These are phyloP conservation scores for Neoarius graeffei DNA, from an alignment of 2,113 vertebrate genomes.

Conservation along the genomic window DNA sequence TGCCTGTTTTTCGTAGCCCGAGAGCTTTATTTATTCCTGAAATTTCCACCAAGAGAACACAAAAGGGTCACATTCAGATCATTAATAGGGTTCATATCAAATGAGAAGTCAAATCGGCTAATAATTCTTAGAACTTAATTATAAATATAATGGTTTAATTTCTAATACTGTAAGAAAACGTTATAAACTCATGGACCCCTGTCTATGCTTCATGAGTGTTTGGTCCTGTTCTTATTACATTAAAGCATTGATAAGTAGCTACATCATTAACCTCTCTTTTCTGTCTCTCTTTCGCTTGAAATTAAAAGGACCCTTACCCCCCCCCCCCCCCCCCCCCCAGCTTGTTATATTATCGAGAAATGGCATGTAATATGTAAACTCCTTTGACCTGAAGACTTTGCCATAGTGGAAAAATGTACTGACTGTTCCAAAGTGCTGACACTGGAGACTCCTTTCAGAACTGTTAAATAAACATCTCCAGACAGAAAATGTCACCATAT, in stretches of 20 bases:
- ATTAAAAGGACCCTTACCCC: no score
- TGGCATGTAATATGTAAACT: background rate
- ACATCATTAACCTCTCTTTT: background rate
- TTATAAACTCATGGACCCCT: background rate
- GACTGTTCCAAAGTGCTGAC: background rate
- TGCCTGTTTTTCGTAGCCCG: background rate
- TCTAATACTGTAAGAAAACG: background rate
- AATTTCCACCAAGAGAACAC: no score
- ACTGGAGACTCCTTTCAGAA: background rate
- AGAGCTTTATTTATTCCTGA: background rate
- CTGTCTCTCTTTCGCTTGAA: background rate
- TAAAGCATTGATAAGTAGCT: background rate
- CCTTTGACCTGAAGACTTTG: background rate
- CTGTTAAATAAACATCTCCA: background rate
- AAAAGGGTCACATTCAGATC: no score
- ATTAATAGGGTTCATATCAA: background rate
- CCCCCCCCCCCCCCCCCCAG: no score
- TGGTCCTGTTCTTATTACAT: background rate
- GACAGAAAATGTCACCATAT: background rate
- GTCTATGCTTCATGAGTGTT: background rate
- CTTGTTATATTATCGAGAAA: background rate
- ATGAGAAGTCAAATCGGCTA: background rate
- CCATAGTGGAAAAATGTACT: background rate
- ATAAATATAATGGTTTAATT: background rate
- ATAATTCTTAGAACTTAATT: background rate